Percentiles rank a stretch among this genome's conserved stretches.
These are phyloP conservation scores for Heliconius hortense DNA, from an alignment of 2,888 invertebrate genomes.

Conservation along the genomic window DNA sequence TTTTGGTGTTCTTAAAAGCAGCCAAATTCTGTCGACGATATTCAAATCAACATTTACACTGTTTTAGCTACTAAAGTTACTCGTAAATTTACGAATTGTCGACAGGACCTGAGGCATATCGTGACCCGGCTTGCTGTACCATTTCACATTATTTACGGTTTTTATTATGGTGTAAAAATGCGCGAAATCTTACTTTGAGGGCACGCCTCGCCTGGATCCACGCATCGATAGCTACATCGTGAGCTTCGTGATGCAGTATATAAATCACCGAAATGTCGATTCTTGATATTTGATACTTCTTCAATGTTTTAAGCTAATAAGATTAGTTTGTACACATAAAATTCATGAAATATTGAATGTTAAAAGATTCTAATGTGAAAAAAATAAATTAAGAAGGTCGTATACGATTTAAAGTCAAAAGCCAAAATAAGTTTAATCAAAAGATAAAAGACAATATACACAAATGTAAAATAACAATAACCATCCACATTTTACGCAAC, in stretches of 20 bases:
- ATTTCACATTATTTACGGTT: constrained; percentile 76
- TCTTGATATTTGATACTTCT: constrained; percentile 31
- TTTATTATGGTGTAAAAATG: constrained; percentile 78
- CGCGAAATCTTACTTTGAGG: constrained; percentile 69
- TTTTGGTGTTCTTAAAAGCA: too few relatives aligned
- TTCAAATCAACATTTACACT: constrained; percentile 57
- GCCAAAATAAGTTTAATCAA: background rate
- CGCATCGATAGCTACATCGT: constrained; percentile 73
- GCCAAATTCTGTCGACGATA: background rate
- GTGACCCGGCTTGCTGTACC: constrained; percentile 70
- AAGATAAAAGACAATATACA: constrained; percentile 10
- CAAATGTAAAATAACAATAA: constrained; percentile 10
- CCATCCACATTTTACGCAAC: constrained; percentile 37
- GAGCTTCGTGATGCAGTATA: constrained; percentile 57
- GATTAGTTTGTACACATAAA: background rate
- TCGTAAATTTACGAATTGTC: constrained; percentile 74
- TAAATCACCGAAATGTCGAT: constrained; percentile 48
- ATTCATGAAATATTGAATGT: background rate
- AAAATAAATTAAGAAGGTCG: background rate
- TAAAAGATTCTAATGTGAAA: background rate
- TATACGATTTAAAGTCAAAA: background rate
- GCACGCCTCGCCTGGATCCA: constrained; percentile 75
- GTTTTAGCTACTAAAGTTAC: constrained; percentile 58
- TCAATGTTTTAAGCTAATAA: constrained; percentile 13
- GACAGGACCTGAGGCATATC: constrained; percentile 70